phyloP scores from a whole-genome alignment of 2,797 vertebrate genomes.

The Ptychadena robeensis region DNA sequence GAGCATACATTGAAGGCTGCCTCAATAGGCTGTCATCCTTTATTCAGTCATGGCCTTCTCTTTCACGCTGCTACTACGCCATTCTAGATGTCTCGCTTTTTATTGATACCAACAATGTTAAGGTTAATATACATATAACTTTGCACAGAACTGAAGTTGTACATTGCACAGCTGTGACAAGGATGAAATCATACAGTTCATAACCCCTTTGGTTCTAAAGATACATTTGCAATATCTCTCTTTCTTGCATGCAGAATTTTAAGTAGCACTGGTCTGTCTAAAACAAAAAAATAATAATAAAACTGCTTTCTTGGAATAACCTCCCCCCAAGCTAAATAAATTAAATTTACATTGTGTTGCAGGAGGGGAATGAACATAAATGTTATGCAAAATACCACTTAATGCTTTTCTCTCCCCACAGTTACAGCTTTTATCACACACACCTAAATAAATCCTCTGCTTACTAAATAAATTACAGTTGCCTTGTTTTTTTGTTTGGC shows the following conservation, averaged over 20 bases:
- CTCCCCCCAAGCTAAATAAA: conserved; percentile 56
- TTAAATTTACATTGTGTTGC: conserved; percentile 52
- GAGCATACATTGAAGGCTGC: background rate
- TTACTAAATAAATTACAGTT: conserved; percentile 48
- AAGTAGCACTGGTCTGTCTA: conserved; percentile 21
- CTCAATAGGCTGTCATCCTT: conserved; percentile 32
- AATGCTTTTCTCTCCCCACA: conserved; percentile 21
- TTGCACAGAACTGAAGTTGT: conserved; percentile 61
- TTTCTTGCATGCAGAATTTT: conserved; percentile 62
- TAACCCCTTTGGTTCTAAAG: conserved; percentile 59
- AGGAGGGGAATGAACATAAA: conserved; percentile 16
- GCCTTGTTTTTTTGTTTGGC: conserved; percentile 6
- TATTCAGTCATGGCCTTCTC: conserved; percentile 6
- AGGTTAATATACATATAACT: conserved; percentile 61
- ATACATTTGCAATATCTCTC: conserved; percentile 64
- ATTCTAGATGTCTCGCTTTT: conserved; percentile 56
- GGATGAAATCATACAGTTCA: conserved; percentile 59
- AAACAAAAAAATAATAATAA: conserved; percentile 1
- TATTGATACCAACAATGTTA: conserved; percentile 60
- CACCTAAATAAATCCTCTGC: conserved; percentile 43
- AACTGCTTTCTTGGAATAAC: conserved; percentile 6
- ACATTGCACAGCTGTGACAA: conserved; percentile 59
- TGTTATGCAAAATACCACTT: conserved; percentile 44
- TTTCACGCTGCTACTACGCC: conserved; percentile 6
- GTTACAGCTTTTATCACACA: conserved; percentile 32